Base-by-base conservation (phyloP, 2,888 invertebrate species). In the Platycnemis pennipes region DNA sequence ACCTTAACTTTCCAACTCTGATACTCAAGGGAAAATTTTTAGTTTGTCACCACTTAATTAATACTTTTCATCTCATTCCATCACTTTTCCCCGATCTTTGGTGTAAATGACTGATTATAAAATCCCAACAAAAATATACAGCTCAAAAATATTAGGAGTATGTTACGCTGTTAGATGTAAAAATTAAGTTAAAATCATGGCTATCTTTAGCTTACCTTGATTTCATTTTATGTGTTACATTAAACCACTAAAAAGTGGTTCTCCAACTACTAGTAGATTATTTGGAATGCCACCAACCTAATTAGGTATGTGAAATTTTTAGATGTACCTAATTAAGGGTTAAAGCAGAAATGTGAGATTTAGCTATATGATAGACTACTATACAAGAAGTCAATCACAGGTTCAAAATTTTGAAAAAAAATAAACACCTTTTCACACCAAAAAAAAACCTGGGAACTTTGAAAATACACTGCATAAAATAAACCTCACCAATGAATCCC, bases 261-360 rank as follows among this genome's bases (percentile, higher is more conserved):
- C 77, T 77, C 77, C 77, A 77, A 77, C 77, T 77, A 77, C 77
- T 37, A 77, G 37, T 13, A 37, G 77, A 77, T 77, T 37, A 77
- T 77, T 77, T 77, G 26, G 26, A 77, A 77, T 77, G 77, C 77
- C 77, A 77, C 77, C 77, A 31, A 77, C 77, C 77, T 77, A 77
- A 77, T 77, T 37, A 77, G 77, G 77, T 77, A 77, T 77, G 37
- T 37, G 77, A 77, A 77, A 77, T 77, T 77, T 77, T 77, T 77
- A 77, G 77, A 77, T 77, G 77, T 77, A 77, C 77, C 77, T 77
- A 77, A 77, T 77, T 77, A 37, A 77, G 77, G 77, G 77, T 77
- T 77, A 77, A 77, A 77, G 77, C 77, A 77, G 77, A 77, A 77
- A 77, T 13, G 77, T 37, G 37, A 77, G 31, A 77, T 77, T 77